phyloP scores from a whole-genome alignment of 2,888 invertebrate genomes.

The Acrocera orbiculus region DNA sequence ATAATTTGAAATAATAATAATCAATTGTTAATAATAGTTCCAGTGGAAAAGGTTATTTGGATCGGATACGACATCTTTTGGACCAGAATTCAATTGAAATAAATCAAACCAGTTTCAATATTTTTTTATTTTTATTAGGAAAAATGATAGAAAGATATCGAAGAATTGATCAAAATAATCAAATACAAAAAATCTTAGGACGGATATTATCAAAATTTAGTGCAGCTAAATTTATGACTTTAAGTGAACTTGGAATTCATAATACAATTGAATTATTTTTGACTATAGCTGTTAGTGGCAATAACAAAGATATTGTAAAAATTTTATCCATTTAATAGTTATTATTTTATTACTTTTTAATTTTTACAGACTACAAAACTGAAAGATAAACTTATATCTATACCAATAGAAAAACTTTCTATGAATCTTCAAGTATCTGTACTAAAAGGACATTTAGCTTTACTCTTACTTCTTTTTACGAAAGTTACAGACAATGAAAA shows the following conservation, averaged over 20 bases:
- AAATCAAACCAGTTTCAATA: slow-evolving; percentile 33
- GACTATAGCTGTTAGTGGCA: slow-evolving; percentile 20
- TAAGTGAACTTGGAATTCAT: slow-evolving; percentile 37
- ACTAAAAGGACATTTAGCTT: slow-evolving; percentile 27
- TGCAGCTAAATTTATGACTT: slow-evolving; percentile 35
- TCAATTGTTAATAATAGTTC: slow-evolving; percentile 5
- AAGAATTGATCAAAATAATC: slow-evolving; percentile 13
- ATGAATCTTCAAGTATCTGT: slow-evolving; percentile 21
- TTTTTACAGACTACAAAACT: slow-evolving; percentile 22
- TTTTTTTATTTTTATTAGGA: slow-evolving; percentile 33
- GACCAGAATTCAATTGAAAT: slow-evolving; percentile 6
- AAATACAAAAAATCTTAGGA: slow-evolving; percentile 34
- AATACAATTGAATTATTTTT: slow-evolving; percentile 34
- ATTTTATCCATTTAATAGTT: background rate
- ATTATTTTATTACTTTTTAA: background rate
- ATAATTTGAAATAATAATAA: background rate
- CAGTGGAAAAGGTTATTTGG: slow-evolving; percentile 23
- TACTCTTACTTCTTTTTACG: slow-evolving; percentile 27
- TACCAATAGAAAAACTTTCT: slow-evolving; percentile 25
- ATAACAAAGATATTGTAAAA: slow-evolving; percentile 18
- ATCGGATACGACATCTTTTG: slow-evolving; percentile 29
- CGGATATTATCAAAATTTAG: slow-evolving; percentile 41
- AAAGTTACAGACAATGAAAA: slow-evolving; percentile 22
- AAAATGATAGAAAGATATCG: slow-evolving; percentile 19
- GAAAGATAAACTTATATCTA: slow-evolving; percentile 24